Conservation (phyloP, 2,888 invertebrate species). For the Limnephilus rhombicus region DNA sequence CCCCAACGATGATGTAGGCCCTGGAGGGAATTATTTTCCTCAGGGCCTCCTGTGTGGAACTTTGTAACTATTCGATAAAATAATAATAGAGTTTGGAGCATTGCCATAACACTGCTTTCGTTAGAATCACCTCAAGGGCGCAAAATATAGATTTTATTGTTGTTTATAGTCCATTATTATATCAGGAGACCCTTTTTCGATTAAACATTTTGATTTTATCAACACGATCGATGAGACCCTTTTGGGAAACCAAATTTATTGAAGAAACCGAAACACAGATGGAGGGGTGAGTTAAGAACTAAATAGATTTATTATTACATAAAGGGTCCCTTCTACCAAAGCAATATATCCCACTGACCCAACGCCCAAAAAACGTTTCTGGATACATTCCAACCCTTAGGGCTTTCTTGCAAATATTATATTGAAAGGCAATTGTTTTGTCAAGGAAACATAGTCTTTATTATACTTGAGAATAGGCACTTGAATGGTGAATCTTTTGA, state of each 20-base stretch:
- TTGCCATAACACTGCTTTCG: too few relatives aligned
- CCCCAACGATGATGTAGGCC: too few relatives aligned
- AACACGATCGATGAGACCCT: not conserved
- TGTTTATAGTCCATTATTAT: not conserved
- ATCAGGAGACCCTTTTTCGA: not conserved
- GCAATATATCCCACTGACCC: conserved; percentile 56
- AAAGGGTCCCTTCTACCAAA: conserved; percentile 48
- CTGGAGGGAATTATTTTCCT: too few relatives aligned
- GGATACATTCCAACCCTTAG: conserved; percentile 35
- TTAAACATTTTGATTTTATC: not conserved
- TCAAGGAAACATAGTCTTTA: not conserved
- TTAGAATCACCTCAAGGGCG: too few relatives aligned
- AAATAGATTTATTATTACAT: conserved; percentile 56
- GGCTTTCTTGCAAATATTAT: conserved; percentile 10
- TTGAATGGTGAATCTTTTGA: not conserved
- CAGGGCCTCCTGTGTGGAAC: too few relatives aligned
- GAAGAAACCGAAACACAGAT: conserved; percentile 6
- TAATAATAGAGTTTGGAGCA: too few relatives aligned
- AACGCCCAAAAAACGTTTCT: conserved; percentile 39
- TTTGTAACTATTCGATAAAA: too few relatives aligned
- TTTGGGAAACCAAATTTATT: not conserved
- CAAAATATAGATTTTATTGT: not conserved
- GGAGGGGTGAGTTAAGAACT: conserved; percentile 36
- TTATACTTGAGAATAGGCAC: not conserved
- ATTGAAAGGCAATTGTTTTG: not conserved